Base-by-base conservation (phyloP, 1,140 invertebrate species). In the Megalonaias nervosa region DNA sequence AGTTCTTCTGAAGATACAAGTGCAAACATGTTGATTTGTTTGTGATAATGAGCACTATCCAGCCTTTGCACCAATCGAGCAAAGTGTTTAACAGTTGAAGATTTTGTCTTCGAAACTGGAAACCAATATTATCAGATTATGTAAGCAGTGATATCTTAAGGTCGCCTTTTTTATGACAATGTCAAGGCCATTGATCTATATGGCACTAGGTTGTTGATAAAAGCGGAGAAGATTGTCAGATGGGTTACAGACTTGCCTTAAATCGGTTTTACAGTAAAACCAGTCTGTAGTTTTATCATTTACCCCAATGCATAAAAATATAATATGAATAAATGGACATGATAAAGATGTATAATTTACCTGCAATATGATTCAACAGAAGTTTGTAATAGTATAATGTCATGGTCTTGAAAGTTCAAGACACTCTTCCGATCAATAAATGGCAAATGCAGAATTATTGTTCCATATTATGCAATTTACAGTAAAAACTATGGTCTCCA, bases 231-330 rank as follows among this genome's bases (percentile, higher is more conserved):
- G 6, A 77, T 48, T 19, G 71, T 83, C 9, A 11, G 75, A 82
- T 31, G 79, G 62, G 60, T 75, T 74, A 67, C 71, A 74, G 21
- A 76, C 82, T 64, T 83, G 80, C 65, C 66, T 77, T 6, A 82
- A 75, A 16, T 72, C 78, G 0, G 71, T 58, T n/a, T 48, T 66
- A 73, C 77, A 71, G n/a, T 67, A 14, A 55, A 82, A 79, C 74
- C 71, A 82, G 17, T 74, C 57, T 17, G 77, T 77, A 26, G 67
- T 65, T 55, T 69, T 71, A 17, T 75, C 67, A 48, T 77, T 74
- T 9, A 77, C 48, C 11, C 79, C 1, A 5, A 81, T 67, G 67
- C 67, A 31, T 71, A 1, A 72, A 81, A n/a, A 60, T 48, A 0
- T 71, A 59, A 26, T 23, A 61, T 59, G 56, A 38, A 56, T 81